Percentiles rank a stretch among this genome's conserved stretches.
phyloP scores from a whole-genome alignment of 23 tunicate species.

The Trididemnum miniatum region DNA sequence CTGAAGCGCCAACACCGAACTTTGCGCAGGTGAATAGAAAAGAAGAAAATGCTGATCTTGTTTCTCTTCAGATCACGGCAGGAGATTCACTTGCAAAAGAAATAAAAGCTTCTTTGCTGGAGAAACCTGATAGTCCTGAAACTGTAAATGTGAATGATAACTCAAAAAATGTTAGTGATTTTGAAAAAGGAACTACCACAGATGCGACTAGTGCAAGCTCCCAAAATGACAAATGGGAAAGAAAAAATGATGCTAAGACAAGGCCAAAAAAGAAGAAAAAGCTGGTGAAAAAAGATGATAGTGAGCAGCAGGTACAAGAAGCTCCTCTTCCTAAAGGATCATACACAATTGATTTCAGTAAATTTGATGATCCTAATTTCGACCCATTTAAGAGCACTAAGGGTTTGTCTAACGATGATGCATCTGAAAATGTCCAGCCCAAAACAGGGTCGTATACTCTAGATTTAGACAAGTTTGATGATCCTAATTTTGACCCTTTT shows the following conservation, averaged over 20 bases:
- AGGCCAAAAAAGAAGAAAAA: not conserved
- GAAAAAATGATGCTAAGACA: too few relatives aligned
- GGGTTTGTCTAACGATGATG: not conserved
- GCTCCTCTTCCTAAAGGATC: constrained; percentile 43
- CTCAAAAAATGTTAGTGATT: too few relatives aligned
- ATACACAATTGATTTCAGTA: constrained; percentile 52
- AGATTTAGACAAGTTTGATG: constrained; percentile 55
- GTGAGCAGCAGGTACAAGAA: not conserved
- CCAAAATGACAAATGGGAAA: too few relatives aligned
- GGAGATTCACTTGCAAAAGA: not conserved
- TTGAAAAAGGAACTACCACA: too few relatives aligned
- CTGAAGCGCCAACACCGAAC: not conserved
- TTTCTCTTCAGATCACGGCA: too few relatives aligned
- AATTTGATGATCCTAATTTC: constrained; percentile 48
- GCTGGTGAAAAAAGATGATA: not conserved
- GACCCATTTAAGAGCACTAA: constrained; percentile 56
- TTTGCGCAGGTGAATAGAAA: too few relatives aligned
- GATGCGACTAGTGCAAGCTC: too few relatives aligned
- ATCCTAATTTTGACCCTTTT: constrained; percentile 61
- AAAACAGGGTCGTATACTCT: constrained; percentile 47
- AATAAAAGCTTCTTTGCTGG: too few relatives aligned
- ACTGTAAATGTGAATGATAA: too few relatives aligned
- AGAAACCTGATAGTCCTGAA: too few relatives aligned
- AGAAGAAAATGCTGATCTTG: too few relatives aligned
- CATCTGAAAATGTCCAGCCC: not conserved